Conservation (phyloP, 2,888 invertebrate species). For the Lasius fuliginosus region DNA sequence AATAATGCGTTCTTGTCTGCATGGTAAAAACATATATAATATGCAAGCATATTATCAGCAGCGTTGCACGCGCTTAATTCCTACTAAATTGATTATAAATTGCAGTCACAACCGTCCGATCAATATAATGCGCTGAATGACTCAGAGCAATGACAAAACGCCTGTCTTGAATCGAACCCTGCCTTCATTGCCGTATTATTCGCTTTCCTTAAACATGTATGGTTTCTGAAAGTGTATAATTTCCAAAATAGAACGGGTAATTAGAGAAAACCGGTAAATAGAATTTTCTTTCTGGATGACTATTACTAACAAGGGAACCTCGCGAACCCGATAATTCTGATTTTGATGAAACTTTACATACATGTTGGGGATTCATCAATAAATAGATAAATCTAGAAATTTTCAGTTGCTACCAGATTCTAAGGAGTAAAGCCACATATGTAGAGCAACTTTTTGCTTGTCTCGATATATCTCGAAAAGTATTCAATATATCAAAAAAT, state of each 20-base stretch:
- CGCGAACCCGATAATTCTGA: too few relatives aligned
- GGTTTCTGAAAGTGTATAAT: neutral
- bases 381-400: too few relatives aligned
- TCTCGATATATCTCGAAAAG: too few relatives aligned
- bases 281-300: neutral
- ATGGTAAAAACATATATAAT: neutral
- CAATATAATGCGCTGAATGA: conserved; percentile 1
- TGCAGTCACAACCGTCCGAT: conserved; percentile 39
- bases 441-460: too few relatives aligned
- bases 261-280: neutral
- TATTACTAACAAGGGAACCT: neutral
- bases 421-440: too few relatives aligned
- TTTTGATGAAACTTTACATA: too few relatives aligned
- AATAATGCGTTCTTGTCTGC: conserved; percentile 1
- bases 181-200: conserved; percentile 15
- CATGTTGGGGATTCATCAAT: too few relatives aligned
- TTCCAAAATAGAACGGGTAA: conserved; percentile 14
- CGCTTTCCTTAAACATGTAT: neutral
- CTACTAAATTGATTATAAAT: conserved; percentile 56
- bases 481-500: too few relatives aligned
- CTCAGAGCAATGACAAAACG: neutral
- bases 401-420: too few relatives aligned
- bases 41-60: conserved; percentile 41
- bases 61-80: conserved; percentile 29
- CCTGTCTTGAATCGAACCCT: neutral